Conservation (phyloP, 2,888 invertebrate genomes). For the Thera obeliscata region DNA sequence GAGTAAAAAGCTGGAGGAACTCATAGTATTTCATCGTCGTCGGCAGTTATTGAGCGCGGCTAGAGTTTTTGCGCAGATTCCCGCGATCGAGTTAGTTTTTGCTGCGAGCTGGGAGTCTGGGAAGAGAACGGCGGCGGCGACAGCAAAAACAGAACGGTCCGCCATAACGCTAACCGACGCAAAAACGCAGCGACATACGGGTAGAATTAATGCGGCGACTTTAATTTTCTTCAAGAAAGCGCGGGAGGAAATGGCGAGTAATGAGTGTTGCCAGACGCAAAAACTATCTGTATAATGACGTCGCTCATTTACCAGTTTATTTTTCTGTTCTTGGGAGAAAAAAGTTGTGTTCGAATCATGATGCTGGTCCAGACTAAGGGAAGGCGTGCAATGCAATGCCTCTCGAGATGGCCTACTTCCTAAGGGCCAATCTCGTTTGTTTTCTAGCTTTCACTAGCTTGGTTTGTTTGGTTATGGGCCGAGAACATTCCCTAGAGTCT, state of each 20-base stretch:
- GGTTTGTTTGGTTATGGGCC: no score
- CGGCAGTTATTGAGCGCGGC: slow-evolving; percentile 78
- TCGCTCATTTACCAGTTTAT: slow-evolving; percentile 68
- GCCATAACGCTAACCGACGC: slow-evolving; percentile 72
- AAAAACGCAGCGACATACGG: slow-evolving; percentile 71
- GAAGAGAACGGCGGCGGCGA: slow-evolving; percentile 68
- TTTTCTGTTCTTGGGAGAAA: slow-evolving; percentile 56
- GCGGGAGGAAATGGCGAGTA: slow-evolving; percentile 80
- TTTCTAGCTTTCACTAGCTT: no score
- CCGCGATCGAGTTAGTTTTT: slow-evolving; percentile 64
- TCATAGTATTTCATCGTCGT: slow-evolving; percentile 82
- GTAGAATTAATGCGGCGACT: slow-evolving; percentile 81
- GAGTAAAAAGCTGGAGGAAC: slow-evolving; percentile 77
- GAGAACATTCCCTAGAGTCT: no score
- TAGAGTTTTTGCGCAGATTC: slow-evolving; percentile 75
- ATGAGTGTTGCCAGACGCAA: slow-evolving; percentile 79
- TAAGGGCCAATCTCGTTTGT: no score
- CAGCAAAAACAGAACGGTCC: slow-evolving; percentile 70
- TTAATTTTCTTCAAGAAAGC: slow-evolving; percentile 83
- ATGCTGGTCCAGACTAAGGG: slow-evolving; percentile 10
- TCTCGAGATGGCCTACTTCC: no score
- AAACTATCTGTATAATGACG: slow-evolving; percentile 76
- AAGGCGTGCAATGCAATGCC: neutral
- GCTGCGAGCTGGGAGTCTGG: slow-evolving; percentile 66
- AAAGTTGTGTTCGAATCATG: slow-evolving; percentile 55